Evolutionary conservation across 2,888 invertebrate species (phyloP).

Genomic region (Thymelicus acteon): DNA sequence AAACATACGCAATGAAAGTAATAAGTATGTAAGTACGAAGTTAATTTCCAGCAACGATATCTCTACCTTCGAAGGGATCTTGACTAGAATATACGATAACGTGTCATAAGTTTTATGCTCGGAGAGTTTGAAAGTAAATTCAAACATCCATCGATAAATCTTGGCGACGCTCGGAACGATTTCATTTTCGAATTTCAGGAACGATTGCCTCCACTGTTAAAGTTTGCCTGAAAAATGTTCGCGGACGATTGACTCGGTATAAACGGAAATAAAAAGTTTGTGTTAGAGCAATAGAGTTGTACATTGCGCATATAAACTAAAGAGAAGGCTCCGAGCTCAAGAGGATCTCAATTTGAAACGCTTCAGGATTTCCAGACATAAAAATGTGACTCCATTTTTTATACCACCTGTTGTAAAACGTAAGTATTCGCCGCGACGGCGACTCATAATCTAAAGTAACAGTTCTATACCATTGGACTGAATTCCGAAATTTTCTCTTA

Average conservation of each 20-base stretch:
- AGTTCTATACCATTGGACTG: slow-evolving; percentile 46
- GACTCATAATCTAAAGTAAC: slow-evolving; percentile 49
- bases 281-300: slow-evolving; percentile 81
- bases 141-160: slow-evolving; percentile 84
- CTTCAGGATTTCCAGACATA: slow-evolving; percentile 64
- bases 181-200: slow-evolving; percentile 85
- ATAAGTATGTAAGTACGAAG: slow-evolving; percentile 47
- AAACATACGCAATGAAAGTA: background rate
- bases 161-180: slow-evolving; percentile 83
- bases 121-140: slow-evolving; percentile 83
- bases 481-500: slow-evolving; percentile 47
- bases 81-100: slow-evolving; percentile 81
- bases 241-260: slow-evolving; percentile 84
- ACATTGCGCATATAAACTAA: slow-evolving; percentile 79
- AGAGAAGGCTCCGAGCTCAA: slow-evolving; percentile 61
- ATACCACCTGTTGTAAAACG: slow-evolving; percentile 60
- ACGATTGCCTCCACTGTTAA: slow-evolving; percentile 85
- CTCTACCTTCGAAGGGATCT: slow-evolving; percentile 57
- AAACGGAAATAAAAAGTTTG: slow-evolving; percentile 85
- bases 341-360: slow-evolving; percentile 73
- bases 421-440: slow-evolving; percentile 48
- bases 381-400: slow-evolving; percentile 70
- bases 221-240: slow-evolving; percentile 85
- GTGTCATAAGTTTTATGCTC: slow-evolving; percentile 84
- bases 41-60: slow-evolving; percentile 62